phyloP scores from a whole-genome alignment of 2,888 invertebrate species.

The Lepas anatifera region DNA sequence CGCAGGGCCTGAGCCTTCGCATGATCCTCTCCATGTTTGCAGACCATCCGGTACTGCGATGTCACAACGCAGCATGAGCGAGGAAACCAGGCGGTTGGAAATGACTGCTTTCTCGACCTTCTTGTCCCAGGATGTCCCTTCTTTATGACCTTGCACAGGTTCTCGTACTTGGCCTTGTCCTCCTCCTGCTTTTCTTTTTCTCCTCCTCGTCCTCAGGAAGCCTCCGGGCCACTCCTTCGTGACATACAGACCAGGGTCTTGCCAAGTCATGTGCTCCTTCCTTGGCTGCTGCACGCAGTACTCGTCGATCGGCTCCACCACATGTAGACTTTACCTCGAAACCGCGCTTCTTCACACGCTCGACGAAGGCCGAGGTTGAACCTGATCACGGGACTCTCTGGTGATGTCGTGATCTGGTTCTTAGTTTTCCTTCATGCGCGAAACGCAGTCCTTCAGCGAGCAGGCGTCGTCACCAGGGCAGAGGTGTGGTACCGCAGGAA shows the following conservation, averaged over 20 bases:
- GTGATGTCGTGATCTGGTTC: conserved; percentile 98
- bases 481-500: conserved; percentile 87
- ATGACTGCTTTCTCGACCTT: conserved; percentile 97
- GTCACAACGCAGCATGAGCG: conserved; percentile 99
- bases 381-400: conserved; percentile 81
- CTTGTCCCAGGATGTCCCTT: conserved; percentile 90
- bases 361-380: conserved; percentile 96
- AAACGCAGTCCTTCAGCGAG: conserved; percentile 90
- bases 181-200: conserved; percentile 95
- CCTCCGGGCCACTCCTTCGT: conserved; percentile 96
- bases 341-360: conserved; percentile 92
- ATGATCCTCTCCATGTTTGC: conserved; percentile 99
- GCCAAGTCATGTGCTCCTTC: conserved; percentile 94
- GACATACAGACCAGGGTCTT: conserved; percentile 89
- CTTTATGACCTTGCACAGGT: conserved; percentile 82
- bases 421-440: conserved; percentile 96
- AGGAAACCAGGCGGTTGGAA: conserved; percentile 89
- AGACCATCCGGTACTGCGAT: conserved; percentile 97
- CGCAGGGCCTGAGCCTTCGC: conserved; percentile 98
- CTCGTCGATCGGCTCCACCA: conserved; percentile 98
- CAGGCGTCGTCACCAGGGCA: conserved; percentile 83
- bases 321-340: conserved; percentile 98
- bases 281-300: conserved; percentile 97
- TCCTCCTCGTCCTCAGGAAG: conserved; percentile 94
- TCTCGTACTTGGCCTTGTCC: conserved; percentile 60